Evolutionary conservation across 2,113 vertebrate genomes (phyloP).

Genomic region (Lota lota): DNA sequence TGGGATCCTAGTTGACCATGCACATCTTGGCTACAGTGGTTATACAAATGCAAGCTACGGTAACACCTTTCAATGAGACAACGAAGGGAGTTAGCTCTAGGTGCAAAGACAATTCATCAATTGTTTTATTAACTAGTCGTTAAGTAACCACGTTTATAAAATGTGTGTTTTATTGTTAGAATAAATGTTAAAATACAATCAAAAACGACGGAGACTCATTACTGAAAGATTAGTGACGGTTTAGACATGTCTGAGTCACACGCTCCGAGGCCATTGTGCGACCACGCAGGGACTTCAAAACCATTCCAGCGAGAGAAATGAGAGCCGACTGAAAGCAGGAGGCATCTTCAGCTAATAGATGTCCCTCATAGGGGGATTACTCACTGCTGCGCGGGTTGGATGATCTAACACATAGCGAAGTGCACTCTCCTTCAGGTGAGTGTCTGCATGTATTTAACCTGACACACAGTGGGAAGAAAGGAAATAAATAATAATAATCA

Average conservation of each 20-base stretch:
- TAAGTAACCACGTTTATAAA: no score
- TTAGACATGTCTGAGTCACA: constrained; percentile 42
- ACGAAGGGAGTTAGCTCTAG: not conserved
- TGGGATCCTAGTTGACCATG: no score
- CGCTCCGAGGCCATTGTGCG: constrained; percentile 36
- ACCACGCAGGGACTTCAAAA: constrained; percentile 34
- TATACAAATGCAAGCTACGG: not conserved
- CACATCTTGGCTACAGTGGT: no score
- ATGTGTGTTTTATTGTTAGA: no score
- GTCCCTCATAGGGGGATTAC: constrained; percentile 42
- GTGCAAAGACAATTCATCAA: no score
- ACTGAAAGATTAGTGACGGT: constrained; percentile 24
- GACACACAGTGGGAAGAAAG: no score
- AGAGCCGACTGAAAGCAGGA: constrained; percentile 39
- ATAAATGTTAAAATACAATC: no score
- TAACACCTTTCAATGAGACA: not conserved
- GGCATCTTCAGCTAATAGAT: constrained; percentile 24
- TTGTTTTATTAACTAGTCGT: no score
- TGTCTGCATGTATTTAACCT: no score
- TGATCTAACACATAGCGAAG: constrained; percentile 13
- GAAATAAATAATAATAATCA: no score
- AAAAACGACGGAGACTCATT: no score
- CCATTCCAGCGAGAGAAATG: constrained; percentile 39
- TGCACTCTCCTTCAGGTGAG: constrained; percentile 34
- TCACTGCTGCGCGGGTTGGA: constrained; percentile 22